phyloP scores from a whole-genome alignment of 2,888 invertebrate genomes.

The Euzophera pinguis region DNA sequence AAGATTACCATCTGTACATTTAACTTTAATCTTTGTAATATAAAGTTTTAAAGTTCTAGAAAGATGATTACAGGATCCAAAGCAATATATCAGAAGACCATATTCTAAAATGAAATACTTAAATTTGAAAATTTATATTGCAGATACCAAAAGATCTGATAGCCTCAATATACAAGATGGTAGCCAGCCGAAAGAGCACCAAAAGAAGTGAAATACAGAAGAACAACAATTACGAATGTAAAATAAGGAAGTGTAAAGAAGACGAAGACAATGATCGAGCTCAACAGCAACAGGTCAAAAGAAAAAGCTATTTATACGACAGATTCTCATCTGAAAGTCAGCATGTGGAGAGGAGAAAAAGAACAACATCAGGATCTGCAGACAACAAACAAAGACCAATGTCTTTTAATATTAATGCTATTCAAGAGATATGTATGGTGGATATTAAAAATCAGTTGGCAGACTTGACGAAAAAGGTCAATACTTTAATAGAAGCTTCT shows the following conservation, averaged over 20 bases:
- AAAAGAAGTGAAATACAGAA: constrained; percentile 72
- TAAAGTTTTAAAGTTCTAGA: too few species aligned
- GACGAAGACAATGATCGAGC: constrained; percentile 45
- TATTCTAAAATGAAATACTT: too few species aligned
- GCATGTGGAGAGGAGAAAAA: constrained; percentile 60
- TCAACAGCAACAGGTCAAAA: constrained; percentile 54
- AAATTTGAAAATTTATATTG: constrained; percentile 21
- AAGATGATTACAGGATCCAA: too few species aligned
- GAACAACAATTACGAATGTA: constrained; percentile 68
- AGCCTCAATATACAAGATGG: constrained; percentile 85
- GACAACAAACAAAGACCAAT: constrained; percentile 52
- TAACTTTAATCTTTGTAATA: too few species aligned
- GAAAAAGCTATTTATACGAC: constrained; percentile 67
- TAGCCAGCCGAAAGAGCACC: constrained; percentile 83
- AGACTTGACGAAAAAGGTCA: constrained; percentile 63
- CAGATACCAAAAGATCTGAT: constrained; percentile 87
- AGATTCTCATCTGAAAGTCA: constrained; percentile 66
- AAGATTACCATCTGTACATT: too few species aligned
- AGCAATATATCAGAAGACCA: too few species aligned
- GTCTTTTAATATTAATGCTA: constrained; percentile 61
- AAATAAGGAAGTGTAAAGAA: constrained; percentile 47
- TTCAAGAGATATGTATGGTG: constrained; percentile 73
- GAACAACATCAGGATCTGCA: constrained; percentile 48
- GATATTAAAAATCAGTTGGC: constrained; percentile 65
- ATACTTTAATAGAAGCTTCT: constrained; percentile 56